phyloP scores from a whole-genome alignment of 2,888 invertebrate genomes.

The Leptothorax acervorum region DNA sequence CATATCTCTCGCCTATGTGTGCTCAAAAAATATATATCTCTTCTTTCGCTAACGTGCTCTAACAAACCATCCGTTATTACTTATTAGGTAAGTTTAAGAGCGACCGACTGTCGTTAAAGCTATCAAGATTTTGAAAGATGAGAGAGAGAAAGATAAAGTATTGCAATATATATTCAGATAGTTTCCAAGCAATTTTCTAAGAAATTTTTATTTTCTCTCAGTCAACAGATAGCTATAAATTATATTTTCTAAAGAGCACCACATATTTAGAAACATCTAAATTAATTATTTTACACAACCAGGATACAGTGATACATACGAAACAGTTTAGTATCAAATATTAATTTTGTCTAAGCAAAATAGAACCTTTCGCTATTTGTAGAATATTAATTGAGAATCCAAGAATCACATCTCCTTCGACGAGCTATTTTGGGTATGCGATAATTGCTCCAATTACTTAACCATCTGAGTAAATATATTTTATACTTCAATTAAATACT shows the following conservation, averaged over 20 bases:
- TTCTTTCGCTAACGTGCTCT: neutral
- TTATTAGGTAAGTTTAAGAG: conserved; percentile 1
- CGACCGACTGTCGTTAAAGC: neutral
- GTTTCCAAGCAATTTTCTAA: conserved; percentile 7
- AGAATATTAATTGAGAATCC: neutral
- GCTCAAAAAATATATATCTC: neutral
- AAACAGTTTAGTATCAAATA: neutral
- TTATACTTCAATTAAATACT: neutral
- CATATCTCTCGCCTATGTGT: conserved; percentile 20
- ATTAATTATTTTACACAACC: neutral
- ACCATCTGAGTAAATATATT: neutral
- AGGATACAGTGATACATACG: neutral
- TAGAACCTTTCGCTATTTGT: neutral
- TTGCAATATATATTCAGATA: neutral
- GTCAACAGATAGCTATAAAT: neutral
- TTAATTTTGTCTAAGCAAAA: neutral
- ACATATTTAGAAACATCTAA: neutral
- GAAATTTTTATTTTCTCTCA: neutral
- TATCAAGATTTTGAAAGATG: neutral
- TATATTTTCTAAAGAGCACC: neutral
- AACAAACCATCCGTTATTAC: neutral
- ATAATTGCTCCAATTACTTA: conserved; percentile 14
- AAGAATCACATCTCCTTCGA: neutral
- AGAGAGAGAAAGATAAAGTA: neutral
- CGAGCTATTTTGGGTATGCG: neutral